Evolutionary conservation across 53 echinoderm and acorn worm species (phyloP).

Genomic region (Stichopus horrens): DNA sequence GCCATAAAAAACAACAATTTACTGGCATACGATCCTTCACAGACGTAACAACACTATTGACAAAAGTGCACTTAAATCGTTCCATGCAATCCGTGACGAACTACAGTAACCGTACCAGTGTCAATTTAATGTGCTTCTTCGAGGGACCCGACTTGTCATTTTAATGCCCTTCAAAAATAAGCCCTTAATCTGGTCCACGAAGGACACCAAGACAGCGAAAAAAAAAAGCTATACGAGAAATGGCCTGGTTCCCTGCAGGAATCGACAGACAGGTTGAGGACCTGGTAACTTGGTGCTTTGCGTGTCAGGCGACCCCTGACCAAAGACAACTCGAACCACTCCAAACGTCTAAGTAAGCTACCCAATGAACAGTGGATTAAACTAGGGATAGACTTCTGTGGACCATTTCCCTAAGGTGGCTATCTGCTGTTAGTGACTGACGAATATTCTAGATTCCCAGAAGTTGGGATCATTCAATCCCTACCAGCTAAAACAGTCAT

Average conservation of each 20-base stretch:
- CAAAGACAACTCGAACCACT: background rate
- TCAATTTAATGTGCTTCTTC: background rate
- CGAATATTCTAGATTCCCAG: constrained; percentile 49
- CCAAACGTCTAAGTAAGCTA: background rate
- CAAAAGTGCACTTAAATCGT: constrained; percentile 5
- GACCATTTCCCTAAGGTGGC: background rate
- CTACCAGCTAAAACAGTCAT: constrained; percentile 30
- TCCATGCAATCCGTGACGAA: background rate
- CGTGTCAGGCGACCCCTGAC: constrained; percentile 57
- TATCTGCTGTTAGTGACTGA: constrained; percentile 42
- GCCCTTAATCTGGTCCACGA: constrained; percentile 53
- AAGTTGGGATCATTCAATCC: constrained; percentile 47
- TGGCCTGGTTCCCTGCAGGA: constrained; percentile 60
- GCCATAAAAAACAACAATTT: constrained; percentile 44
- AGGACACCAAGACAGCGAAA: constrained; percentile 55
- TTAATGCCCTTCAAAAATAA: constrained; percentile 29
- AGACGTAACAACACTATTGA: background rate
- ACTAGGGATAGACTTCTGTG: background rate
- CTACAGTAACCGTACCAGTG: background rate
- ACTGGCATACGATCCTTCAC: background rate
- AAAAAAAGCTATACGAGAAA: constrained; percentile 24
- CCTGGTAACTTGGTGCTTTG: constrained; percentile 44
- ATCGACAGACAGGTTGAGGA: constrained; percentile 58
- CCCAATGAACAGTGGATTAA: background rate
- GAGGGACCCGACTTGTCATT: constrained; percentile 56